Base-by-base conservation (phyloP, 2,888 invertebrate species). In the Drosophila mercatorum region DNA sequence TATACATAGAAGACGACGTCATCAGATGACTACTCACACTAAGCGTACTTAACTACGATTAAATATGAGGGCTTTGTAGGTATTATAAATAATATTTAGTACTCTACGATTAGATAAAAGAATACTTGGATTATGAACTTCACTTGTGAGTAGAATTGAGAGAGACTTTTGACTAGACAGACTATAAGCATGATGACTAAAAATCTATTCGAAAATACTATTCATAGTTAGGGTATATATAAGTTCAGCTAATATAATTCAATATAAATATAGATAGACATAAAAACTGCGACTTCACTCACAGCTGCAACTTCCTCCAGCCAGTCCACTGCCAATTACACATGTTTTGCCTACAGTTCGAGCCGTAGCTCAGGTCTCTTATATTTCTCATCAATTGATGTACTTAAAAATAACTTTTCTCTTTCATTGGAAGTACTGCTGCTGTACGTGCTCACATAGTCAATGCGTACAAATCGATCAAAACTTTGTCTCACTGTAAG, bases 391-490 rank as follows among this genome's bases (percentile, higher is more conserved):
- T 26, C 26, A 28, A 14, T 26, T 26, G 46, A 26, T 46, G 46
- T 46, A 57, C 55, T 56, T 70, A 51, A 61, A 28, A 41, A 28
- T 36, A 17, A 70, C 6, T 70, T 70, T 70, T 36, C 43, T 49
- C 8, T 4, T 12, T 38, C 56, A 52, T 26, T 31, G 41, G 41
- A 57, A 58, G n/a, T 17, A 36, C n/a, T 56, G n/a, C n/a, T 56
- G n/a, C 12, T 22, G 67, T 74, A 88, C 83, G 86, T 88, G 88
- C 63, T 46, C 60, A 51, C 72, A 62, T 66, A 78, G 73, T 70
- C 80, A 75, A 72, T 63, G 69, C 65, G 44, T 36, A 47, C 59
- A 65, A 86, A 88, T 84, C 86, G 86, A 84, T 84, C 88, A 86
- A 75, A 84, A 59, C 68, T 81, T 61, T 57, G 38, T 28, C 41